Evolutionary conservation across 2,888 invertebrate genomes (phyloP).

Genomic region (Thecocarcelia acutangulata): DNA sequence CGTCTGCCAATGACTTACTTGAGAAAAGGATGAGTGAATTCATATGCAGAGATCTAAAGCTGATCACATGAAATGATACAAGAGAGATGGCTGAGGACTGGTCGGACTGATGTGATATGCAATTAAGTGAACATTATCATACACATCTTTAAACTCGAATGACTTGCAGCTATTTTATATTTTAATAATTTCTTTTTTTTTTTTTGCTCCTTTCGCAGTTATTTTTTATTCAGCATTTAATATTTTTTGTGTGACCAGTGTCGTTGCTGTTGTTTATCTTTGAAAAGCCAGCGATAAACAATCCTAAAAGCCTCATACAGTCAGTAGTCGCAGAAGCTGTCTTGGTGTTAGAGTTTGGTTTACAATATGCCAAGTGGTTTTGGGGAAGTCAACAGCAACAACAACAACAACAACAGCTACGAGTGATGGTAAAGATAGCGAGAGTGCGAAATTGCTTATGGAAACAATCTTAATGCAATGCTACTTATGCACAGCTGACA

Average conservation of each 20-base stretch:
- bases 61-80: constrained; percentile 22
- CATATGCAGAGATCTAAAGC: constrained; percentile 10
- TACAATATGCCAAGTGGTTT: constrained; percentile 19
- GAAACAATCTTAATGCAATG: constrained; percentile 49
- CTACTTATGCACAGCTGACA: constrained; percentile 21
- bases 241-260: constrained; percentile 1
- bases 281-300: constrained; percentile 32
- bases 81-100: constrained; percentile 33
- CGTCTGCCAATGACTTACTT: constrained; percentile 60
- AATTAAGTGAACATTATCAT: constrained; percentile 68
- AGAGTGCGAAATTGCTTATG: constrained; percentile 73
- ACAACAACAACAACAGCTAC: constrained; percentile 3
- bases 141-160: constrained; percentile 64
- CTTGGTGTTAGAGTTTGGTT: neutral
- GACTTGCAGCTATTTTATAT: constrained; percentile 67
- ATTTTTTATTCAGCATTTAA: constrained; percentile 11
- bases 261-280: constrained; percentile 20
- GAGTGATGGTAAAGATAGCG: constrained; percentile 64
- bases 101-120: constrained; percentile 49
- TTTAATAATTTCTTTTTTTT: constrained; percentile 32
- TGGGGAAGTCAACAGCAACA: constrained; percentile 36
- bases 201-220: constrained; percentile 9
- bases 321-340: constrained; percentile 7
- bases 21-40: constrained; percentile 42
- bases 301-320: constrained; percentile 19